Base-by-base conservation (phyloP, 2,113 vertebrate genomes). In the Saccopteryx bilineata region DNA sequence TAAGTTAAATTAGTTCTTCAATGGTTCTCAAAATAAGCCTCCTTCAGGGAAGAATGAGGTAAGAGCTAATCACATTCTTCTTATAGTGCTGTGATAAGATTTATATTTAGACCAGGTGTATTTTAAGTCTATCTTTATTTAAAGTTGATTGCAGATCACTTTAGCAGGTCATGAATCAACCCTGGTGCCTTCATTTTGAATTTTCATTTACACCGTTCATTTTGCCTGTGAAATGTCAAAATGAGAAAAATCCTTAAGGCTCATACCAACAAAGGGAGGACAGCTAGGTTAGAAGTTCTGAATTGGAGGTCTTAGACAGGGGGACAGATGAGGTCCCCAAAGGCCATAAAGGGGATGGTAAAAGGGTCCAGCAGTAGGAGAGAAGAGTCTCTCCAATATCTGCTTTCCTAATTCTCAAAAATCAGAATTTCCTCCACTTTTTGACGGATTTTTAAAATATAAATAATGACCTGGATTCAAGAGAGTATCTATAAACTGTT, bases 1-100 rank as follows among this genome's bases (percentile, higher is more conserved):
- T 89, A 93, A 87, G 65, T 86, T 81, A 93, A 84, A 79, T 56
- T 65, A 81, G n/a, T 93, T 91, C 68, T 94, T 87, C 28, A 28
- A 0, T 90, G 14, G 18, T 84, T 94, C 58, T 95, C 63, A 94
- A 66, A 94, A 95, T 39, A 39, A 86, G 13, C 10, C 23, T 79
- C 71, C 68, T 72, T 81, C 21, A 72, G 84, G 68, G 56, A 76
- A 68, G 17, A 90, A 86, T 71, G 54, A 89, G 23, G 24, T 74
- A 65, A 86, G 19, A 65, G 60, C 21, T 60, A 84, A 83, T 68
- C 50, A 56, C 13, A 26, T 56, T 88, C 83, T 75, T 63, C 15
- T 86, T 48, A 2, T 46, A 52, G 65, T 69, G 19, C 68, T 87
- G 9, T 85, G 33, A 63, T 71, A 75, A 66, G 17, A 76, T 81